Base-by-base conservation (phyloP, 2,888 invertebrate genomes). In the Xestobium rufovillosum region DNA sequence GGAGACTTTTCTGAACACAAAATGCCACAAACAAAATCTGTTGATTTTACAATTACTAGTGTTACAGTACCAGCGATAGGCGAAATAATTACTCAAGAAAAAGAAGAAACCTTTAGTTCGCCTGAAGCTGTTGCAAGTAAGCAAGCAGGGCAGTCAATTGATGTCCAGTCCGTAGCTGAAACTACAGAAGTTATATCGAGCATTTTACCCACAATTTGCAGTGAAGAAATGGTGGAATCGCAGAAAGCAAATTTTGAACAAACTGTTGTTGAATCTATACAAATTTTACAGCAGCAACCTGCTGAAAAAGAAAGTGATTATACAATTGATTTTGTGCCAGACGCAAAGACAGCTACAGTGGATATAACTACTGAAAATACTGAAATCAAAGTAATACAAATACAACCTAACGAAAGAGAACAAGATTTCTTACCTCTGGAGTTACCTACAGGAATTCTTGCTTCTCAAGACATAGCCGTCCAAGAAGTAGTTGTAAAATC, bases 211-310 rank as follows among this genome's bases (percentile, higher is more conserved):
- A 48, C 48, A 33, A 48, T 45, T 39, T 47, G 67, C 26, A 39
- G 47, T 13, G 49, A 53, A 15, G 45, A 45, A 23, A 52, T 55
- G 43, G 71, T 72, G 3, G 47, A 55, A 38, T 40, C 63, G 31
- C 67, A 57, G n/a, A 66, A 64, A 37, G 75, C 75, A 3, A 56
- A 56, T 44, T 40, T 65, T n/a, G 67, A 65, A 36, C 72, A 68
- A 48, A 63, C 66, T 26, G 65, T 68, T 16, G 62, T 69, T 35
- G 72, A 73, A 55, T 69, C 76, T 52, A 46, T 80, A 25, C 67
- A 72, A 38, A 58, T 78, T 6, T 68, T 65, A 9, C 73, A 78
- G 57, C 58, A 64, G 16, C 57, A 70, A 47, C 52, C 63, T 32
- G 66, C 59, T 17, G 75, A 75, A 43, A 68, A 65, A 45, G 74